A percentile compares a stretch with the other conserved stretches of the same genome.
phyloP scores from a whole-genome alignment of 2,888 invertebrate species.

The Parapristionchus giblindavisi region DNA sequence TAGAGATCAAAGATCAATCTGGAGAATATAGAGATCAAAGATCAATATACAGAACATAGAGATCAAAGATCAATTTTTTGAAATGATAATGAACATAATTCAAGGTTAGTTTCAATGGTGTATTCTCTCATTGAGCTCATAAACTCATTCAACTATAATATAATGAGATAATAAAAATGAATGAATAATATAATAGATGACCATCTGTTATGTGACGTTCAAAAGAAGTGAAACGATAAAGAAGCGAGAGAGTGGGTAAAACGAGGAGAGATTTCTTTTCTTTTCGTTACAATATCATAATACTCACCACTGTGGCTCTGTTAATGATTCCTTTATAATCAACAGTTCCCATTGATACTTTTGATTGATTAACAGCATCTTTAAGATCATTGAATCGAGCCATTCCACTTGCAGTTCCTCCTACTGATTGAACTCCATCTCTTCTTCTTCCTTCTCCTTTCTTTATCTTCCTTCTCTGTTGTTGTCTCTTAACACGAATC shows the following conservation, averaged over 20 bases:
- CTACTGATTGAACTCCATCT: constrained; percentile 4
- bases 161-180: not conserved
- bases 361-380: constrained; percentile 63
- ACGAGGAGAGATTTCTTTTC: no score
- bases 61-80: not conserved
- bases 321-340: constrained; percentile 65
- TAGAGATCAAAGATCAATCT: not conserved
- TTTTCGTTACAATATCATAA: not conserved
- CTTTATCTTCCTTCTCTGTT: constrained; percentile 12
- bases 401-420: not conserved
- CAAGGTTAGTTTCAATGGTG: not conserved
- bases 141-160: not conserved
- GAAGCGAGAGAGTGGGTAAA: no score
- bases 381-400: constrained; percentile 56
- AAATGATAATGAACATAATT: not conserved
- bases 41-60: not conserved
- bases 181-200: no score
- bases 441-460: constrained; percentile 33
- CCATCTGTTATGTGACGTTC: no score
- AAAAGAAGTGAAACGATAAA: no score
- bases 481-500: constrained; percentile 27
- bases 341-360: constrained; percentile 59
- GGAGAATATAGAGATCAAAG: not conserved
- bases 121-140: constrained; percentile 38
- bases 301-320: constrained; percentile 55